Percentiles rank a stretch among this genome's conserved stretches.
phyloP scores from a whole-genome alignment of 2,888 invertebrate species.

The Agrotis exclamationis region DNA sequence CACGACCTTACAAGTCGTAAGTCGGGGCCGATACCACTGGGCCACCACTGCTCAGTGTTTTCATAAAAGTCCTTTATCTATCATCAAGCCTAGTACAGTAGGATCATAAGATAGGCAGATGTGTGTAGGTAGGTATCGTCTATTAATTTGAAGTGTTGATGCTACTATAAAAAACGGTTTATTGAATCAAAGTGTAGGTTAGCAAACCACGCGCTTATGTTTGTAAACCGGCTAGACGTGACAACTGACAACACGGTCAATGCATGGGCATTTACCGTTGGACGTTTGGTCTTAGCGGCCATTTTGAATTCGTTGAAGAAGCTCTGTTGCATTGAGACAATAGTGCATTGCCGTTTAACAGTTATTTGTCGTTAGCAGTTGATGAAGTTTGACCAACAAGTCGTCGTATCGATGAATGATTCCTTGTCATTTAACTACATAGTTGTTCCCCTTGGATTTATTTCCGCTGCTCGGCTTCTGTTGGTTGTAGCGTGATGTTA shows the following conservation, averaged over 20 bases:
- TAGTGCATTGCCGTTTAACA: slow-evolving; percentile 19
- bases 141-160: background rate
- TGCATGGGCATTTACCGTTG: slow-evolving; percentile 25
- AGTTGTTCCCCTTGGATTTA: no score
- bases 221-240: slow-evolving; percentile 16
- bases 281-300: slow-evolving; percentile 23
- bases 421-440: no score
- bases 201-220: slow-evolving; percentile 23
- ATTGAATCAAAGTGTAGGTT: slow-evolving; percentile 14
- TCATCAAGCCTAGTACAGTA: no score
- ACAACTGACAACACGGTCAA: slow-evolving; percentile 14
- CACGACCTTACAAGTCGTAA: no score
- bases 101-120: no score
- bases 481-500: no score
- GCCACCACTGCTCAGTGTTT: no score
- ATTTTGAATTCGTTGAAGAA: slow-evolving; percentile 36
- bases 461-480: no score
- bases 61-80: no score
- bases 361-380: slow-evolving; percentile 16
- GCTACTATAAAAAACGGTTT: slow-evolving; percentile 9
- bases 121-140: no score
- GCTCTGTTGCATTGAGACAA: slow-evolving; percentile 31
- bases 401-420: no score
- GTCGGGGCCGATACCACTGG: no score
- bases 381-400: slow-evolving; percentile 16